These are phyloP conservation scores for Drosophila elegans DNA, from an alignment of 1,140 invertebrate genomes.

Conservation along the genomic window DNA sequence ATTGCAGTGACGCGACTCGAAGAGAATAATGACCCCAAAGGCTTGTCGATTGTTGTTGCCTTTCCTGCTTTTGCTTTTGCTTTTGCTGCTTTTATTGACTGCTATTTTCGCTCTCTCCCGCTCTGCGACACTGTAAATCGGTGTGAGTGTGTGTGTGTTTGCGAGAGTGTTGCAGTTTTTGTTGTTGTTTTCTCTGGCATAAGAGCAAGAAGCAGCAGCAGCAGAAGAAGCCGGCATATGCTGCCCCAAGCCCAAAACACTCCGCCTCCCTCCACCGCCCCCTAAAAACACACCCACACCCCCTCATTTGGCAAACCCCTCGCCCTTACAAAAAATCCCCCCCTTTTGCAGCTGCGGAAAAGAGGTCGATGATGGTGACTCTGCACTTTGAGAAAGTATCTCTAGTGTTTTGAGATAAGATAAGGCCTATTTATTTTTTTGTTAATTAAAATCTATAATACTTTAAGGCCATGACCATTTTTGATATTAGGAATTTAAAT, in stretches of 20 bases:
- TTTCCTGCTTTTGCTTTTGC: conserved; percentile 36
- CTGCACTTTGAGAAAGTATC: conserved; percentile 3
- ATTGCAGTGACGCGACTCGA: conserved; percentile 59
- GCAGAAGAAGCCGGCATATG: conserved; percentile 78
- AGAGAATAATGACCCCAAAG: conserved; percentile 85
- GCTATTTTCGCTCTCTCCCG: conserved; percentile 71
- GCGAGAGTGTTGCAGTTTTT: conserved; percentile 42
- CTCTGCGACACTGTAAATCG: conserved; percentile 27
- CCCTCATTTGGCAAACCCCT: conserved; percentile 15
- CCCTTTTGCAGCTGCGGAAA: conserved; percentile 61
- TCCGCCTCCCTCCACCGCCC: conserved; percentile 11
- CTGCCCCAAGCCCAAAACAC: conserved; percentile 44
- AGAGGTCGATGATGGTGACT: conserved; percentile 78
- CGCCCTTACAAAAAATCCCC: background rate
- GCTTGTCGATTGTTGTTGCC: conserved; percentile 67
- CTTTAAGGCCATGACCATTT: too few species aligned
- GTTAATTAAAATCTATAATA: too few species aligned
- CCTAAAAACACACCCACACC: conserved; percentile 16
- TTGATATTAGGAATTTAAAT: background rate
- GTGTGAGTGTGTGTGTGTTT: conserved; percentile 38
- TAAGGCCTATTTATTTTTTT: background rate
- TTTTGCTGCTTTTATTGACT: conserved; percentile 72
- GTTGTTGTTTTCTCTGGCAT: conserved; percentile 59
- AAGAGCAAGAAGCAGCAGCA: conserved; percentile 67
- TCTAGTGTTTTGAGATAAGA: background rate